Base-by-base conservation (phyloP, 2,888 invertebrate genomes). In the Metellina segmentata region DNA sequence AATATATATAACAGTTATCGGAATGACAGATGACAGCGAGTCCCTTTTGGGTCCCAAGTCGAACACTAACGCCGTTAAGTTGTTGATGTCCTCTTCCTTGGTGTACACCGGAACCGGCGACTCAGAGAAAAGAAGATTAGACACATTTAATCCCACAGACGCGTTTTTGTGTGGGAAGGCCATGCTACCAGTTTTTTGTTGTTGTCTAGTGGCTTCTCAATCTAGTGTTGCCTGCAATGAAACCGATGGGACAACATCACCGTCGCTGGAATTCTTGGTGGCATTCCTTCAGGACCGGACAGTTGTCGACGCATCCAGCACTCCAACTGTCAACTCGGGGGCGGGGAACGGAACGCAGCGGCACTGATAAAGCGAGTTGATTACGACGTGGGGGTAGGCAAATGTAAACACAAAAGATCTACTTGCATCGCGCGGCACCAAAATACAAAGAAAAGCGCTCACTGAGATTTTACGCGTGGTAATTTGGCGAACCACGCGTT, bases 1-100 rank as follows among this genome's bases (percentile, higher is more conserved):
- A 7, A 95, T 95, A 95, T 97, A 97, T 34, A 96, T 95, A n/a
- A 97, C 94, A 16, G 96, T 97, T 93, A 97, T 96, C 0, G 94
- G 93, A 69, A 94, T 93, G 9, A 93, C 93, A 11, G 92, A 91
- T 9, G 90, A 89, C n/a, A 93, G 34, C 2, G 93, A 90, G 19
- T 93, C 93, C 20, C 92, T n/a, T 19, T 85, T 89, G 9, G 93
- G 93, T 8, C 92, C 92, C 9, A 90, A 75, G 49, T 90, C 90
- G 20, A 87, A 88, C 2, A 81, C 82, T 11, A 89, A 92, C 0
- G n/a, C 53, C 6, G 90, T 78, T 7, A 70, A 34, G 48, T 85
- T 89, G 20, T 53, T 53, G 19, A 34, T 19, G 48, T 75, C 71
- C n/a, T 88, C 51, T n/a, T 61, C 79, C 5, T 49, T 19, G 72